phyloP scores from a whole-genome alignment of 2,113 vertebrate genomes.

The Steatornis caripensis region DNA sequence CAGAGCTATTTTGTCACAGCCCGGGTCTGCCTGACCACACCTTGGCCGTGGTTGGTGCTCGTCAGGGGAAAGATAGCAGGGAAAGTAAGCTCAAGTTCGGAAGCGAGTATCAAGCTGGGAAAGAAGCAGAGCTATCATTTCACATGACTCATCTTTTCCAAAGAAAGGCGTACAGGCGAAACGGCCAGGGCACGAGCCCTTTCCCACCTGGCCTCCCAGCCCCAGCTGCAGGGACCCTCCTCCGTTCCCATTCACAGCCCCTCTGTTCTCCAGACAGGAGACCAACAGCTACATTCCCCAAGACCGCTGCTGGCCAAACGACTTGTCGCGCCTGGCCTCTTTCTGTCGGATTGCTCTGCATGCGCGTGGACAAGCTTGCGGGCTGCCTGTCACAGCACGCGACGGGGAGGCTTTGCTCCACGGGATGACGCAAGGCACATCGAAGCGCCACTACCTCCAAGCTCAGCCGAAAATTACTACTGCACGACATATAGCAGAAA shows the following conservation, averaged over 20 bases:
- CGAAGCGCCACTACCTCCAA: too few relatives aligned
- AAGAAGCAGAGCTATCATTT: neutral
- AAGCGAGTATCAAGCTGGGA: neutral
- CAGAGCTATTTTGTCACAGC: neutral
- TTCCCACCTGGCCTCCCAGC: neutral
- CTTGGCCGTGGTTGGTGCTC: neutral
- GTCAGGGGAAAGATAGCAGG: neutral
- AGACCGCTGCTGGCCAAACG: accelerated
- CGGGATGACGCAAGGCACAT: neutral
- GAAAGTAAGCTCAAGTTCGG: neutral
- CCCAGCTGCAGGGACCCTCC: neutral
- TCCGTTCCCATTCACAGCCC: neutral
- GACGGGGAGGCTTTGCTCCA: neutral
- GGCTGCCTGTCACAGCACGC: neutral
- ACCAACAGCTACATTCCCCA: neutral
- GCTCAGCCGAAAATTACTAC: neutral
- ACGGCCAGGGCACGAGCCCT: neutral
- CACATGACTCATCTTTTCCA: neutral
- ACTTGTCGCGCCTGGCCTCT: too few relatives aligned
- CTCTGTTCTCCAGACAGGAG: neutral
- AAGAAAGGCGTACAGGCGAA: neutral
- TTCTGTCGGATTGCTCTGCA: accelerated
- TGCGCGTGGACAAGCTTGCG: accelerated
- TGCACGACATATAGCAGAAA: neutral
- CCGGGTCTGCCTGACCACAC: neutral